These are phyloP conservation scores for Sycobia sp. DNA, from an alignment of 1,140 invertebrate genomes.

Conservation along the genomic window DNA sequence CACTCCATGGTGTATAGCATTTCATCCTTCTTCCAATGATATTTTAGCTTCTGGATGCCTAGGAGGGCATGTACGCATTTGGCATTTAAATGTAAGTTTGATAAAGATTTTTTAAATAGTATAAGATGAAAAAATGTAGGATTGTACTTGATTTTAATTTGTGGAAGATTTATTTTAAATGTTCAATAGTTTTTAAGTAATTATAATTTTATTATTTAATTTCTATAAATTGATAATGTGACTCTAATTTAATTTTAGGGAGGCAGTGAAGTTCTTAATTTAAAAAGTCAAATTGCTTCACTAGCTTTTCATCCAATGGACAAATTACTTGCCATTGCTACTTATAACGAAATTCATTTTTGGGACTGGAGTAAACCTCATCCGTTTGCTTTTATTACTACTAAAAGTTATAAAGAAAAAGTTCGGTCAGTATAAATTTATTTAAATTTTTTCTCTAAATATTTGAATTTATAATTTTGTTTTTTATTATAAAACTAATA, in stretches of 20 bases:
- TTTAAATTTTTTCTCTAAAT: neutral
- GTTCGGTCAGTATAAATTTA: conserved; percentile 65
- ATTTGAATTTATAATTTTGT: too few relatives aligned
- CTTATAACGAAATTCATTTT: conserved; percentile 83
- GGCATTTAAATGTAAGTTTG: conserved; percentile 83
- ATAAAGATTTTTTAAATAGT: neutral
- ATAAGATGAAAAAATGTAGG: neutral
- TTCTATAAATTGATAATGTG: too few relatives aligned
- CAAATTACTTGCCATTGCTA: conserved; percentile 82
- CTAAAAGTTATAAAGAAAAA: conserved; percentile 76
- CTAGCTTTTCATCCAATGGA: conserved; percentile 86
- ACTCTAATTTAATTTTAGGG: conserved; percentile 65
- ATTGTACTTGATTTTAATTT: neutral
- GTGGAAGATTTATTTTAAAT: neutral
- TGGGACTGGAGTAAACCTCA: conserved; percentile 86
- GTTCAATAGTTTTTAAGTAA: neutral
- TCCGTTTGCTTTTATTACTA: conserved; percentile 75
- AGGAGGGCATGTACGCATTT: conserved; percentile 87
- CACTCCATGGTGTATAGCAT: conserved; percentile 91
- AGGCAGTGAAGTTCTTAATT: conserved; percentile 83
- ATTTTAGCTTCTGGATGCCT: conserved; percentile 88
- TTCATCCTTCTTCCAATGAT: conserved; percentile 84
- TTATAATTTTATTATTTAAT: neutral
- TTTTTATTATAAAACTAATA: too few relatives aligned
- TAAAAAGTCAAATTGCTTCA: conserved; percentile 77